These are phyloP conservation scores for Lottia gigantea DNA, from an alignment of 2,888 invertebrate species.

Conservation along the genomic window DNA sequence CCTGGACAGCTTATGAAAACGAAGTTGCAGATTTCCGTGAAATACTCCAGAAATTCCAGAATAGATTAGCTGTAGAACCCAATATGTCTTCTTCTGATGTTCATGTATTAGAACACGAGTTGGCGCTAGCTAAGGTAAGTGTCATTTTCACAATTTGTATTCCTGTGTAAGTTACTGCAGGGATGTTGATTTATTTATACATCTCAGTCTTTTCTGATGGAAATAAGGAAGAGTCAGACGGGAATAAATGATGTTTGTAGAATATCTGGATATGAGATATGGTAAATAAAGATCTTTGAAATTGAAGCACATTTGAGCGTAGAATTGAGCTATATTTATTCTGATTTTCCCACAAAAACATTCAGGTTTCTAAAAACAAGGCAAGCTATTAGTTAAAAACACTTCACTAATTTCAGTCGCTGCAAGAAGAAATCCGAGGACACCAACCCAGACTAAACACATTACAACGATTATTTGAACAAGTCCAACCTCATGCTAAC, in stretches of 20 bases:
- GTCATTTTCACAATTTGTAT: background rate
- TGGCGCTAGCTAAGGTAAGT: slow-evolving; percentile 60
- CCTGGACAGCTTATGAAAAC: slow-evolving; percentile 57
- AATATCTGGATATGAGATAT: too few relatives aligned
- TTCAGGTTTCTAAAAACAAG: too few relatives aligned
- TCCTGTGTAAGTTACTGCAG: too few relatives aligned
- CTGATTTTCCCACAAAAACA: too few relatives aligned
- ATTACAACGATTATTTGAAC: slow-evolving; percentile 52
- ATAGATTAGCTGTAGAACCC: slow-evolving; percentile 50
- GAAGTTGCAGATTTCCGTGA: slow-evolving; percentile 54
- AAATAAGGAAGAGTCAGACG: too few relatives aligned
- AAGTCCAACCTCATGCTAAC: slow-evolving; percentile 54
- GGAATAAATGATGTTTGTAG: too few relatives aligned
- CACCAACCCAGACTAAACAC: slow-evolving; percentile 55
- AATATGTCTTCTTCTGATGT: slow-evolving; percentile 57
- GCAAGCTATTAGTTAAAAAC: too few relatives aligned
- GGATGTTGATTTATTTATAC: too few relatives aligned
- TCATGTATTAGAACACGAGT: slow-evolving; percentile 59
- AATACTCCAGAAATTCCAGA: slow-evolving; percentile 53
- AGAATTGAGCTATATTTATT: too few relatives aligned
- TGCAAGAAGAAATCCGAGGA: slow-evolving; percentile 58
- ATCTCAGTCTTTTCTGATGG: too few relatives aligned
- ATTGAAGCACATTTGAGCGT: too few relatives aligned
- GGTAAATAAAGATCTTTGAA: too few relatives aligned
- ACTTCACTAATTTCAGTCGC: slow-evolving; percentile 53